Conservation (phyloP, 1,140 invertebrate species). For the Penaeus chinensis region DNA sequence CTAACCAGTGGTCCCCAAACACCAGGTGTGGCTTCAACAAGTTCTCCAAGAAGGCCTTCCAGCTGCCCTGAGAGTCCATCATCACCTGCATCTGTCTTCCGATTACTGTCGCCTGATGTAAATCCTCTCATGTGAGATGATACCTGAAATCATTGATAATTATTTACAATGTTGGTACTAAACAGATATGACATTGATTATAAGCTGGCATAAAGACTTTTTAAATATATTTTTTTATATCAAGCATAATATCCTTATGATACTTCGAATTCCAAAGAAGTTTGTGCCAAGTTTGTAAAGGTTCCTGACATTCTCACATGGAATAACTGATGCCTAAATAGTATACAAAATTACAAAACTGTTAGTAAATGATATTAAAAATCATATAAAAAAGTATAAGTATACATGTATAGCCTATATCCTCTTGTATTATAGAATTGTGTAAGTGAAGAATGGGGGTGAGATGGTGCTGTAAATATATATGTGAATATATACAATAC, state of each 20-base stretch:
- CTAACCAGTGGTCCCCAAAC: slow-evolving; percentile 52
- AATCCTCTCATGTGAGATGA: slow-evolving; percentile 52
- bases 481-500: no score
- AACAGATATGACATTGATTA: no score
- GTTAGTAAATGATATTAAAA: neutral
- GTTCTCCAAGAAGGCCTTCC: slow-evolving; percentile 50
- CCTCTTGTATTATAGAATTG: no score
- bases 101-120: slow-evolving; percentile 31
- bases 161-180: no score
- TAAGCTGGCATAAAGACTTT: no score
- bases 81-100: slow-evolving; percentile 38
- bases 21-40: slow-evolving; percentile 48
- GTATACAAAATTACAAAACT: neutral
- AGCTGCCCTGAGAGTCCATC: slow-evolving; percentile 45
- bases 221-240: no score
- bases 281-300: neutral
- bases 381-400: neutral
- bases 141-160: slow-evolving; percentile 22
- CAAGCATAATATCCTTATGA: no score
- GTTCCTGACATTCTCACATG: slow-evolving; percentile 31
- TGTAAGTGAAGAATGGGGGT: no score
- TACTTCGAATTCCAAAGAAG: no score
- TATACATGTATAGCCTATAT: no score
- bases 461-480: no score
- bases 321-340: slow-evolving; percentile 18